phyloP scores from a whole-genome alignment of 1,140 invertebrate genomes.

The Nixonia krombeini region DNA sequence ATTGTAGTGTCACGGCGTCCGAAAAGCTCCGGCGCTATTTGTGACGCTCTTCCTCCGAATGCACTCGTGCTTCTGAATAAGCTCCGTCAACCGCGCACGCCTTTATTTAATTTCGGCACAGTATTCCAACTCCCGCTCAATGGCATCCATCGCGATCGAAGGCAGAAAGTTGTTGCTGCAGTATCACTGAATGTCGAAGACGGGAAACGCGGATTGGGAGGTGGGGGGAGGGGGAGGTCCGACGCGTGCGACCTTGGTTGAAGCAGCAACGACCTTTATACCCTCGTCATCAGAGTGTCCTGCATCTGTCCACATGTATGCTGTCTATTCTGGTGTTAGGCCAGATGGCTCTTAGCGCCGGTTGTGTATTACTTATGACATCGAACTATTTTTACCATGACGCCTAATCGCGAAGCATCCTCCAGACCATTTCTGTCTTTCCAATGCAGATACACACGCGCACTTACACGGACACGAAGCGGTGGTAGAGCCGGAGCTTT shows the following conservation, averaged over 20 bases:
- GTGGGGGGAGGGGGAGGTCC: conserved; percentile 16
- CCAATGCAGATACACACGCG: not conserved
- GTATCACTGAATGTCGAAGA: conserved; percentile 55
- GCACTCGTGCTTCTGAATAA: conserved; percentile 5
- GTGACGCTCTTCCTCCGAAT: not conserved
- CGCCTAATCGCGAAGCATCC: no score
- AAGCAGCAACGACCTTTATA: conserved; percentile 17
- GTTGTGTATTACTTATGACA: not conserved
- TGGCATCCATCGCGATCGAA: conserved; percentile 57
- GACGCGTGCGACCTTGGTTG: conserved; percentile 23
- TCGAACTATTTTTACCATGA: not conserved
- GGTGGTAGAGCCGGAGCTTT: conserved; percentile 28
- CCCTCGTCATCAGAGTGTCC: not conserved
- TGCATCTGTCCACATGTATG: not conserved
- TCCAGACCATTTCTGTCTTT: not conserved
- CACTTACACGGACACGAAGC: not conserved
- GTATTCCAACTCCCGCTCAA: conserved; percentile 24
- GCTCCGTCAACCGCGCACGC: not conserved
- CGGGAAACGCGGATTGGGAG: conserved; percentile 52
- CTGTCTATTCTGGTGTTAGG: not conserved
- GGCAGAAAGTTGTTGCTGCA: conserved; percentile 55
- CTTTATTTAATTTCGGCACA: conserved; percentile 31
- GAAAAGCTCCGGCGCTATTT: conserved; percentile 4
- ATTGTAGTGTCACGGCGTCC: not conserved
- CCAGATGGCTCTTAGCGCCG: not conserved